These are phyloP conservation scores for Enteromius trimaculatus DNA, from an alignment of 2,797 vertebrate genomes.

Conservation along the genomic window DNA sequence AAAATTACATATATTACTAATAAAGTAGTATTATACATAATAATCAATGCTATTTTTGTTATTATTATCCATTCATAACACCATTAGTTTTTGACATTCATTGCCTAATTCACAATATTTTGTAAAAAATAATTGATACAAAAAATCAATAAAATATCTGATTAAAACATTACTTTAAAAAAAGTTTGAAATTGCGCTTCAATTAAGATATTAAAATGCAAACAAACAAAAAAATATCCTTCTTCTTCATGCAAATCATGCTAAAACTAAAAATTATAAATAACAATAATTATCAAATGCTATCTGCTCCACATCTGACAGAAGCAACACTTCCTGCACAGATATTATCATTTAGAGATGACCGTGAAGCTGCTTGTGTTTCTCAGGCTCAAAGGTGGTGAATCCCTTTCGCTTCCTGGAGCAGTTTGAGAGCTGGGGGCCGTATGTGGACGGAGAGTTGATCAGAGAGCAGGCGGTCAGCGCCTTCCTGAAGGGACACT, in stretches of 20 bases:
- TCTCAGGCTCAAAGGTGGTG: conserved; percentile 73
- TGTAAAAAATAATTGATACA: neutral
- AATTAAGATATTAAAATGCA: neutral
- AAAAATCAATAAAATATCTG: no score
- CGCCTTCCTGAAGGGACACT: conserved; percentile 76
- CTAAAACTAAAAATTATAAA: neutral
- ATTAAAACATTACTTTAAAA: neutral
- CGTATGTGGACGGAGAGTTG: conserved; percentile 72
- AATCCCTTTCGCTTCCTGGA: conserved; percentile 80
- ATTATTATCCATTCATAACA: neutral
- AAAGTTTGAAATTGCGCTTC: neutral
- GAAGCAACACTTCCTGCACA: neutral
- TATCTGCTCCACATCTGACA: neutral
- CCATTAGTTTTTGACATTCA: neutral
- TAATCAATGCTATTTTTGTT: neutral
- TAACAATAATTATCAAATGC: neutral
- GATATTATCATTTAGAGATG: neutral
- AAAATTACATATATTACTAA: neutral
- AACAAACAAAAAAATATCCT: neutral
- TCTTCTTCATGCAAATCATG: neutral
- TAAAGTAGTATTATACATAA: neutral
- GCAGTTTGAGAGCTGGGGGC: conserved; percentile 81
- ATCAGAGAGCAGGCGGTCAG: conserved; percentile 74
- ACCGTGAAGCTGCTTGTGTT: neutral
- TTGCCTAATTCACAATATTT: neutral